phyloP scores from a whole-genome alignment of 2,113 vertebrate genomes.

The Desmodus rotundus region DNA sequence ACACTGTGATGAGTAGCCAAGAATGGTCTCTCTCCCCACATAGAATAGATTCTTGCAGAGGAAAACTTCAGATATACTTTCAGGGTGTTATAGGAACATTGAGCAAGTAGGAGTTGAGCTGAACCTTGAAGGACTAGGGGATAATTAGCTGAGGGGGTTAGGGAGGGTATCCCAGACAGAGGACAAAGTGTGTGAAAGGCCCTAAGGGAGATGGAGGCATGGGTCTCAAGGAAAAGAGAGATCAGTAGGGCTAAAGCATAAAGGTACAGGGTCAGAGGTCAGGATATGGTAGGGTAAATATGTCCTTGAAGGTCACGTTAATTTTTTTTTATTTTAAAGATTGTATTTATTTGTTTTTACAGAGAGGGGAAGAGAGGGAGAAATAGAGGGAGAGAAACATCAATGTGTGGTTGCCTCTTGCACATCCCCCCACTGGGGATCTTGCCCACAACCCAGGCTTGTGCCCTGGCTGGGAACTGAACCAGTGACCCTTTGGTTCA shows the following conservation, averaged over 20 bases:
- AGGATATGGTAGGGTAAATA: neutral
- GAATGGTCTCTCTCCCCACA: neutral
- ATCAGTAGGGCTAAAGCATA: neutral
- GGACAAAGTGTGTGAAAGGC: neutral
- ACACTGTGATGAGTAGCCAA: neutral
- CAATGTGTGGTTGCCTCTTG: no score
- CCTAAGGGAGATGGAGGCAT: neutral
- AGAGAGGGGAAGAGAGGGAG: no score
- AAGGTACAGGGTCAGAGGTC: neutral
- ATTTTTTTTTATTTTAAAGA: neutral
- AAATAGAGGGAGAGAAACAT: no score
- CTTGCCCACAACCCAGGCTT: no score
- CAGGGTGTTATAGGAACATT: neutral
- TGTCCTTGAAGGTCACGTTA: neutral
- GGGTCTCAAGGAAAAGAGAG: neutral
- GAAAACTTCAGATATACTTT: neutral
- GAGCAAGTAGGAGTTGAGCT: neutral
- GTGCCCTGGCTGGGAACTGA: no score
- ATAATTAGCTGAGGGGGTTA: neutral
- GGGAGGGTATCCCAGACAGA: neutral
- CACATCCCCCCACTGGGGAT: no score
- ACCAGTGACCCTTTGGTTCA: no score
- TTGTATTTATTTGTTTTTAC: no score
- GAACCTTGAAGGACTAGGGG: neutral
- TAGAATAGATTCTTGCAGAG: neutral